Evolutionary conservation across 2,888 invertebrate species (phyloP).

Genomic region (Branchinecta sandiegonensis): DNA sequence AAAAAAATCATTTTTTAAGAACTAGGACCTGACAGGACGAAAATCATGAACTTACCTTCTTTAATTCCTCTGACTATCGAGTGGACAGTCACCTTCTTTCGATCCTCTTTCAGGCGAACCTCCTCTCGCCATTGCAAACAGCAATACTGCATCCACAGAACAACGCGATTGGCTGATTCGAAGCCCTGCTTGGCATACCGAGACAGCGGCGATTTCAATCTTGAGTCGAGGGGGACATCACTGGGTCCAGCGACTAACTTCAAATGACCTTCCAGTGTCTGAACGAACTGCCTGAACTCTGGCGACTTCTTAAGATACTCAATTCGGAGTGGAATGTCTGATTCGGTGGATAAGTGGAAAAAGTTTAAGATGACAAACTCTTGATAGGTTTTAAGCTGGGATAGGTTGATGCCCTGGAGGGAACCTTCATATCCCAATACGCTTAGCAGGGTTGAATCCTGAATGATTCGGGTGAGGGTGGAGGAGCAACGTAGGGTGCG

Average conservation of each 20-base stretch:
- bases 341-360: not conserved
- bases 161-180: not conserved
- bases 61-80: not conserved
- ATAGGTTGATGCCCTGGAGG: not conserved
- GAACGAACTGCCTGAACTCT: not conserved
- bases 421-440: not conserved
- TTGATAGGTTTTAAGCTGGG: not conserved
- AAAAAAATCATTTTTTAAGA: no score
- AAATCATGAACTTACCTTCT: not conserved
- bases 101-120: not conserved
- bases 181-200: not conserved
- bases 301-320: not conserved
- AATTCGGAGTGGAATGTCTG: not conserved
- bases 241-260: not conserved
- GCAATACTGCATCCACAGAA: not conserved
- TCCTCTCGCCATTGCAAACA: not conserved
- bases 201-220: not conserved
- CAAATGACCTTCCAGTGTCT: not conserved
- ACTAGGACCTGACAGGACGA: no score
- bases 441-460: not conserved
- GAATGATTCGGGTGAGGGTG: not conserved
- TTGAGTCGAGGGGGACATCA: not conserved
- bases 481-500: not conserved
- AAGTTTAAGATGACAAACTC: not conserved
- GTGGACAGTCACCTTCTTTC: not conserved